These are phyloP conservation scores for Protobothrops flavoviridis DNA, from an alignment of 2,113 vertebrate species.

Conservation along the genomic window DNA sequence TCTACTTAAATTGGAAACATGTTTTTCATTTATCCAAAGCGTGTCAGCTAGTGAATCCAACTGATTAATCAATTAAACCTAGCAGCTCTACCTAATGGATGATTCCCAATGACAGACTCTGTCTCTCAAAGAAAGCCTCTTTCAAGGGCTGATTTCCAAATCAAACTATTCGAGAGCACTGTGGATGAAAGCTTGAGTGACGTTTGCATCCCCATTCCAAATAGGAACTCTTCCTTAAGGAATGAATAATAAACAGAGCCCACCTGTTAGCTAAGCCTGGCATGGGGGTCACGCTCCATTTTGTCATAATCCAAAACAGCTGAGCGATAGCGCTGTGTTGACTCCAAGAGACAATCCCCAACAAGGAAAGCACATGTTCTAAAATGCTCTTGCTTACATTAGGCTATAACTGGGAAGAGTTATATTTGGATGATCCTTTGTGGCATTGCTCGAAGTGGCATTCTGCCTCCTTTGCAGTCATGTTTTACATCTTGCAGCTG, in stretches of 20 bases:
- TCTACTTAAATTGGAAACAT: not conserved
- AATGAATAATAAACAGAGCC: constrained; percentile 39
- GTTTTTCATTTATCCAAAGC: not conserved
- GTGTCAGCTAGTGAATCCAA: not conserved
- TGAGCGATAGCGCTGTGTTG: constrained; percentile 8
- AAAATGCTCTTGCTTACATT: not conserved
- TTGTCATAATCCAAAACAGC: constrained; percentile 25
- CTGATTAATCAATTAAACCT: not conserved
- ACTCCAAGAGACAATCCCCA: not conserved
- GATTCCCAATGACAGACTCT: not conserved
- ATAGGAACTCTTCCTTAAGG: constrained; percentile 28
- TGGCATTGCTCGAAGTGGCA: not conserved
- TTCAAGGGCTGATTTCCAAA: constrained; percentile 27
- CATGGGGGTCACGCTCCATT: not conserved
- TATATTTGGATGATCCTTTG: constrained; percentile 5
- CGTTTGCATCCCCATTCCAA: constrained; percentile 31
- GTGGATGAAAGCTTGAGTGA: not conserved
- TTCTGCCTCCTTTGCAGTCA: constrained; percentile 8
- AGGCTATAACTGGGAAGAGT: not conserved
- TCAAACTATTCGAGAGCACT: constrained; percentile 24
- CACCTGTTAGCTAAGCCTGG: constrained; percentile 44
- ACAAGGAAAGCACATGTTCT: constrained; percentile 14
- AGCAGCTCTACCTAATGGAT: not conserved
- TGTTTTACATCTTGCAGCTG: not conserved
- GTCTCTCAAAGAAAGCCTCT: constrained; percentile 3